These are phyloP conservation scores for Thyatira batis DNA, from an alignment of 2,888 invertebrate genomes.

Conservation along the genomic window DNA sequence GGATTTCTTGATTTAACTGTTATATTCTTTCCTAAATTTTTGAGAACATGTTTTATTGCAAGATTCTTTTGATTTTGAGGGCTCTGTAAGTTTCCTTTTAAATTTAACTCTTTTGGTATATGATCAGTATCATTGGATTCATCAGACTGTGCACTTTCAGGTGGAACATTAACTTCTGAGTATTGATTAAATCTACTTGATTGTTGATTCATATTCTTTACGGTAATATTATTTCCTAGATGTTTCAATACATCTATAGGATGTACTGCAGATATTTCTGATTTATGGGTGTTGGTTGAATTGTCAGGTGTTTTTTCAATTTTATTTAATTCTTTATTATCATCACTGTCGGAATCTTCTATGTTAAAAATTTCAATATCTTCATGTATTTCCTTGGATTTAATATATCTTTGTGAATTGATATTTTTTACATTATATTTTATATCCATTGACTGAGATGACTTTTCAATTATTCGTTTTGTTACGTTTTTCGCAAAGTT, in stretches of 20 bases:
- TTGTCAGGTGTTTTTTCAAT: constrained; percentile 12
- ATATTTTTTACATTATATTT: constrained; percentile 28
- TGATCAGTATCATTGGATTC: not conserved
- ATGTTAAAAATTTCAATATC: constrained; percentile 69
- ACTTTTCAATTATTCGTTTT: constrained; percentile 16
- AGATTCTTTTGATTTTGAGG: constrained; percentile 31
- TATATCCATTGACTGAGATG: constrained; percentile 14
- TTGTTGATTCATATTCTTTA: constrained; percentile 47
- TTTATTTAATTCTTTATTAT: constrained; percentile 30
- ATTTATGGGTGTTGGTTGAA: constrained; percentile 12
- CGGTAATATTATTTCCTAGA: constrained; percentile 54
- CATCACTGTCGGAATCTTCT: constrained; percentile 71
- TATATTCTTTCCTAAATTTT: constrained; percentile 62
- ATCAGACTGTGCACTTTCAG: not conserved
- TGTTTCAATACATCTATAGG: constrained; percentile 44
- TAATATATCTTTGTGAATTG: constrained; percentile 23
- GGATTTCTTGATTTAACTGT: constrained; percentile 61
- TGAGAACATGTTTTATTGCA: constrained; percentile 52
- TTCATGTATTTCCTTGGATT: constrained; percentile 41
- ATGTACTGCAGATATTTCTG: constrained; percentile 13
- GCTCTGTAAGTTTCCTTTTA: not conserved
- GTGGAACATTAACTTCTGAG: not conserved
- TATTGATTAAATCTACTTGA: constrained; percentile 12
- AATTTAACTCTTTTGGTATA: constrained; percentile 3
- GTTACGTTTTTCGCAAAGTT: constrained; percentile 25